Evolutionary conservation across 2,888 invertebrate genomes (phyloP).

Genomic region (Pammene fasciana): DNA sequence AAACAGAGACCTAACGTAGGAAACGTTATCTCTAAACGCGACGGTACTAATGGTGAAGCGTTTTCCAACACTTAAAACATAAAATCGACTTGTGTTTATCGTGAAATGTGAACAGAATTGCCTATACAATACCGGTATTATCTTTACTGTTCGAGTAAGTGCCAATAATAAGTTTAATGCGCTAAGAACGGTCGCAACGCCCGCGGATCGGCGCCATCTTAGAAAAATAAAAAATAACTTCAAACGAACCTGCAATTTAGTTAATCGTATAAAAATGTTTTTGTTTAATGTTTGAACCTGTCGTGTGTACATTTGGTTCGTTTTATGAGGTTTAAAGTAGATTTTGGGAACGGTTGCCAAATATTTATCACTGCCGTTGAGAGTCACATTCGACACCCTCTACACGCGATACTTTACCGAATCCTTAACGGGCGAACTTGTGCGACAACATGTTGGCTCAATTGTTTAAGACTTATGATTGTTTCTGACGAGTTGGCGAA

Average conservation of each 20-base stretch:
- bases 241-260: conserved; percentile 38
- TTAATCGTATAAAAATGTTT: conserved; percentile 39
- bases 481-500: conserved; percentile 4
- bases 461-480: conserved; percentile 28
- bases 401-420: background rate
- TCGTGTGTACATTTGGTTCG: conserved; percentile 28
- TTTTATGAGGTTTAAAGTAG: conserved; percentile 37
- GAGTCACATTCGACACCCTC: conserved; percentile 13
- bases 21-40: conserved; percentile 61
- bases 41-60: conserved; percentile 61
- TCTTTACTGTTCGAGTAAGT: conserved; percentile 75
- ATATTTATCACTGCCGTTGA: conserved; percentile 50
- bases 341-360: conserved; percentile 50
- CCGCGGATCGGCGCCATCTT: conserved; percentile 65
- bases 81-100: conserved; percentile 73
- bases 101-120: conserved; percentile 71
- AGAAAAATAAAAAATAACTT: conserved; percentile 57
- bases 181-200: conserved; percentile 56
- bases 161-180: conserved; percentile 77
- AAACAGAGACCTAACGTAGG: conserved; percentile 52
- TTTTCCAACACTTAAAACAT: conserved; percentile 74
- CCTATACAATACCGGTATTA: conserved; percentile 75
- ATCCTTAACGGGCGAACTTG: conserved; percentile 17
- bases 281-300: conserved; percentile 36
- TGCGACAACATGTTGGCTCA: conserved; percentile 17